Evolutionary conservation across 2,888 invertebrate genomes (phyloP).

Genomic region (Oscheius sp.): DNA sequence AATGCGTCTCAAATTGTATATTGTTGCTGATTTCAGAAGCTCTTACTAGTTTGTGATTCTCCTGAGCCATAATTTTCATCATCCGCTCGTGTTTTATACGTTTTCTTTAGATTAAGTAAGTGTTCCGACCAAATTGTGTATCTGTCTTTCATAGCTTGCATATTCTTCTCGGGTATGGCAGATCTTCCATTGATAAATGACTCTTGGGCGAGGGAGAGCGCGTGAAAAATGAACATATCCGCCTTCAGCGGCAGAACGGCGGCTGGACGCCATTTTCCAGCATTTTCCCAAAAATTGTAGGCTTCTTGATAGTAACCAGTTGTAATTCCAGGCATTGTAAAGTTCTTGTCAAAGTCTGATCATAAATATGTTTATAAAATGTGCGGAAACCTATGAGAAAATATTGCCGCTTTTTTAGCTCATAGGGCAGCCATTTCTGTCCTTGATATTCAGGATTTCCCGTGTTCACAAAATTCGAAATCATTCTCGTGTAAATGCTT

Average conservation of each 20-base stretch:
- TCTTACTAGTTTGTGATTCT: no score
- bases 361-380: background rate
- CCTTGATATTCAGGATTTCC: constrained; percentile 37
- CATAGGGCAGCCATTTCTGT: constrained; percentile 37
- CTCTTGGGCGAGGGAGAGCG: background rate
- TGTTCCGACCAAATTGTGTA: background rate
- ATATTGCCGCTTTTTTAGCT: constrained; percentile 30
- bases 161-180: background rate
- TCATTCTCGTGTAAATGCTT: constrained; percentile 41
- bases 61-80: no score
- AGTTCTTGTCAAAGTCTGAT: constrained; percentile 7
- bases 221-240: background rate
- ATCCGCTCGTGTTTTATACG: no score
- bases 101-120: background rate
- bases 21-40: no score
- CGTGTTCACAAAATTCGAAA: constrained; percentile 45
- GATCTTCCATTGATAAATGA: background rate
- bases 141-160: background rate
- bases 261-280: background rate
- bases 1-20: no score
- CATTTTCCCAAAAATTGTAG: constrained; percentile 14
- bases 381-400: constrained; percentile 41
- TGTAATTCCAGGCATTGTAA: background rate
- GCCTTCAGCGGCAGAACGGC: background rate
- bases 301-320: background rate